phyloP scores from a whole-genome alignment of 2,113 vertebrate species.

The Microtus pennsylvanicus region DNA sequence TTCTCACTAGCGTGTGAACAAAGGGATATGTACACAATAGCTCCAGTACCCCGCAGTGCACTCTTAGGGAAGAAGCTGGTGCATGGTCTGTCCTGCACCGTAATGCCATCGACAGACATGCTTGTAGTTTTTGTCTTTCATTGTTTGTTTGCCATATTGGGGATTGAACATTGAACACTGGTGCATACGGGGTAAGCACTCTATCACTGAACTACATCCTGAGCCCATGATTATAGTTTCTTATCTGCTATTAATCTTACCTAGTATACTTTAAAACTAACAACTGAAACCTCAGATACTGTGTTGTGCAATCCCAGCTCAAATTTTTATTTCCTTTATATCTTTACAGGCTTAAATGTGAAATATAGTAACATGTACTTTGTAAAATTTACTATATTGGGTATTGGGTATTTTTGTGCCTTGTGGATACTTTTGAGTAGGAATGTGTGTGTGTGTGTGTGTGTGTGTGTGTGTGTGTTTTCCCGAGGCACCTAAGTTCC shows the following conservation, averaged over 20 bases:
- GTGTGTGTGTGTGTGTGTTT: background rate
- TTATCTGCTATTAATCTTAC: background rate
- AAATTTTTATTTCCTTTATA: background rate
- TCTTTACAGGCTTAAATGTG: constrained; percentile 16
- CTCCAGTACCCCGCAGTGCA: background rate
- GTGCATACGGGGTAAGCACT: background rate
- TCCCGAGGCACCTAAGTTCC: background rate
- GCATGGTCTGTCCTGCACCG: background rate
- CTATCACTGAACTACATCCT: background rate
- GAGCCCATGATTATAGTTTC: background rate
- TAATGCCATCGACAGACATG: background rate
- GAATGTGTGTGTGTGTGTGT: background rate
- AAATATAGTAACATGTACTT: background rate
- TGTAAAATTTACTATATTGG: background rate
- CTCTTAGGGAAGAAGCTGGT: too few species aligned
- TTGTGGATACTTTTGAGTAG: background rate
- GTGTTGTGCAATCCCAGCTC: background rate
- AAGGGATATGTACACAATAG: background rate
- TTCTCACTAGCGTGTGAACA: background rate
- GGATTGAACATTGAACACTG: background rate
- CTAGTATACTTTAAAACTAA: background rate
- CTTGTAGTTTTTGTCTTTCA: background rate
- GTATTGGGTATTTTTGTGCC: background rate
- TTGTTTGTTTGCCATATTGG: background rate
- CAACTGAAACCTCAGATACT: background rate